phyloP scores from a whole-genome alignment of 2,113 vertebrate genomes.

The Progne subis region DNA sequence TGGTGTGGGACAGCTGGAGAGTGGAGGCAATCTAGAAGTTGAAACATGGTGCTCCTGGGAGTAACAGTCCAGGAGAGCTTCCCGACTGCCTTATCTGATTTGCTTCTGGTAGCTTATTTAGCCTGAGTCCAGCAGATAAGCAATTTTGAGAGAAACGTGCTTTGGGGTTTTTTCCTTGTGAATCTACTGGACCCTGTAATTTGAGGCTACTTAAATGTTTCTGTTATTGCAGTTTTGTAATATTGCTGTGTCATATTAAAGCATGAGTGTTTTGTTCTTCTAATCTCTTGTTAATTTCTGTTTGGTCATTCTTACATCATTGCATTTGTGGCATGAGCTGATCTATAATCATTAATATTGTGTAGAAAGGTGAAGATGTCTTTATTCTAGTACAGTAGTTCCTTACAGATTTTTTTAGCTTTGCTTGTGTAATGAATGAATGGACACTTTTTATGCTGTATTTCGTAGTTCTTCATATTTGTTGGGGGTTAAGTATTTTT shows the following conservation, averaged over 20 bases:
- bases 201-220: not conserved
- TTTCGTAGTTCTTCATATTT: not conserved
- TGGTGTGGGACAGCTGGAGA: not conserved
- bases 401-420: not conserved
- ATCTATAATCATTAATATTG: not conserved
- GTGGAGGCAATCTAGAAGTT: not conserved
- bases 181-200: not conserved
- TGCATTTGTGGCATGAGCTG: not conserved
- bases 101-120: not conserved
- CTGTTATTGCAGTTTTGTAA: not conserved
- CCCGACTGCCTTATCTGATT: not conserved
- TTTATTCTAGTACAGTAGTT: not conserved
- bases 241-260: not conserved
- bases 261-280: not conserved
- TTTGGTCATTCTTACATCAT: not conserved
- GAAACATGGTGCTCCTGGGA: not conserved
- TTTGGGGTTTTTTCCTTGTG: not conserved
- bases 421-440: not conserved
- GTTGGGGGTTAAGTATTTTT: not conserved
- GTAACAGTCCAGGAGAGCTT: not conserved
- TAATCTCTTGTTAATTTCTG: not conserved
- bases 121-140: not conserved
- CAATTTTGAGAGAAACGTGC: accelerated
- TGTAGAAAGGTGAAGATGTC: not conserved
- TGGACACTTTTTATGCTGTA: not conserved